Evolutionary conservation across 2,113 vertebrate species (phyloP).

Genomic region (Paradisaea rubra): DNA sequence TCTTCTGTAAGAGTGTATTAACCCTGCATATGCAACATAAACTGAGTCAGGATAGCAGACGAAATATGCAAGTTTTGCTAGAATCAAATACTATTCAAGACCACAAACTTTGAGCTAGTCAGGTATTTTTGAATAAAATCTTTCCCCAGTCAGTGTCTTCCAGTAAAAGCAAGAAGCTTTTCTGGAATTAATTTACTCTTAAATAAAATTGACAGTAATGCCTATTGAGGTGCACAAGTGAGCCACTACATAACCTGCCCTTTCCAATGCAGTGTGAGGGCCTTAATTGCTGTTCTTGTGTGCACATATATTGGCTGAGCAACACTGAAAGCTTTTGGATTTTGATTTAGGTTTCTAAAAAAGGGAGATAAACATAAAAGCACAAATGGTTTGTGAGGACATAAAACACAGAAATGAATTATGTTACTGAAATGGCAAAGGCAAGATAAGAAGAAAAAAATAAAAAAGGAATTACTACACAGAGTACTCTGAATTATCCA

Average conservation of each 20-base stretch:
- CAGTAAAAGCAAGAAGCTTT: background rate
- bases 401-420: background rate
- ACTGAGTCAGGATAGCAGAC: background rate
- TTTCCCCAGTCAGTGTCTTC: background rate
- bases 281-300: background rate
- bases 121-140: background rate
- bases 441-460: background rate
- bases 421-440: background rate
- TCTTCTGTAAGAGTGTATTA: background rate
- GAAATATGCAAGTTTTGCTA: background rate
- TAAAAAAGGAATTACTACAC: no score
- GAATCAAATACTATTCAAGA: background rate
- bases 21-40: background rate
- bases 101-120: background rate
- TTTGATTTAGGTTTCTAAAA: background rate
- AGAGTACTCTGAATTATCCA: background rate
- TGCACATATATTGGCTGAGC: background rate
- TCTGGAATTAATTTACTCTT: background rate
- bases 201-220: background rate
- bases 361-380: background rate
- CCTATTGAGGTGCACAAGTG: background rate
- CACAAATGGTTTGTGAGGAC: background rate
- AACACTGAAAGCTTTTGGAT: background rate
- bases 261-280: background rate
- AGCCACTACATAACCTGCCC: background rate